These are phyloP conservation scores for Chirona hameri DNA, from an alignment of 2,888 invertebrate species.

Conservation along the genomic window DNA sequence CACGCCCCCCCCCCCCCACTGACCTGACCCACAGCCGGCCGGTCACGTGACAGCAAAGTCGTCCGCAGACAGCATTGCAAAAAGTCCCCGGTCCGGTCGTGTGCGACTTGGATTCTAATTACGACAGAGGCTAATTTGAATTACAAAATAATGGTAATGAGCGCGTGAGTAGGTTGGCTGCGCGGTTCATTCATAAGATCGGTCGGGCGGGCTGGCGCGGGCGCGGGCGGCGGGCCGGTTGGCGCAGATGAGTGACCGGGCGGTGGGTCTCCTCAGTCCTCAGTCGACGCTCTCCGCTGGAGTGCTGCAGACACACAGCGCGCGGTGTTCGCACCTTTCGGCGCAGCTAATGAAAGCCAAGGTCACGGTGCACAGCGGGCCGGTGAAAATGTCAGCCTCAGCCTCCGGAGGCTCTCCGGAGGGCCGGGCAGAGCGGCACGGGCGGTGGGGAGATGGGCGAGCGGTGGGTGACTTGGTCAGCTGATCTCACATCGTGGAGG, in stretches of 20 bases:
- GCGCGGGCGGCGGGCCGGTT: neutral
- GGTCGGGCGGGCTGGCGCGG: neutral
- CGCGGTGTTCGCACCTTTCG: neutral
- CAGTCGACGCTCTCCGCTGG: neutral
- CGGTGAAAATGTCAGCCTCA: neutral
- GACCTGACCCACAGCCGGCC: neutral
- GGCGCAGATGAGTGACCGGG: conserved; percentile 1
- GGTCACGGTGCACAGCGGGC: neutral
- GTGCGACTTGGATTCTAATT: conserved; percentile 22
- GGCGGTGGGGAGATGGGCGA: too few relatives aligned
- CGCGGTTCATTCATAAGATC: conserved; percentile 10
- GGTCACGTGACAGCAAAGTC: neutral
- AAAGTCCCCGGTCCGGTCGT: neutral
- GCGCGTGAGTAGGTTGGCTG: conserved; percentile 1
- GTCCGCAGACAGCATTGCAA: neutral
- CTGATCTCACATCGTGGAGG: too few relatives aligned
- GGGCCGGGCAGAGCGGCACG: too few relatives aligned
- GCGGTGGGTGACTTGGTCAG: too few relatives aligned
- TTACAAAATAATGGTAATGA: conserved; percentile 29
- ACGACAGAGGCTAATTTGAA: conserved; percentile 9
- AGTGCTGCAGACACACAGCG: neutral
- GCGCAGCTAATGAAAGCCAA: neutral
- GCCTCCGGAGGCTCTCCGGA: neutral
- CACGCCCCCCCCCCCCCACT: neutral
- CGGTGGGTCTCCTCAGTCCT: neutral